phyloP scores from a whole-genome alignment of 2,113 vertebrate genomes.

The Speoplatyrhinus poulsoni region DNA sequence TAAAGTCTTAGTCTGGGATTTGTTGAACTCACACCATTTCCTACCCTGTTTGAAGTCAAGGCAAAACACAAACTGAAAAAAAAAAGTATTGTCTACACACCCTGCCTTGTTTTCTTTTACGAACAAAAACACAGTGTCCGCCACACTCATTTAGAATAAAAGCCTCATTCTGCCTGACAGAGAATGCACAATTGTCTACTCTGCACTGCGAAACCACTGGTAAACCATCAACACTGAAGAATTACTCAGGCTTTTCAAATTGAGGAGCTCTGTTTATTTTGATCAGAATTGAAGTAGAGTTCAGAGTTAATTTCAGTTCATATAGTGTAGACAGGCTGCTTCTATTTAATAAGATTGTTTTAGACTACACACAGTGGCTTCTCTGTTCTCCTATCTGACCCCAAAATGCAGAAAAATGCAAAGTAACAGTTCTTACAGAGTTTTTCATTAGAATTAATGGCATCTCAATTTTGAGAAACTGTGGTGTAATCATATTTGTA shows the following conservation, averaged over 20 bases:
- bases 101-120: conserved; percentile 11
- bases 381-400: conserved; percentile 13
- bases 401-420: conserved; percentile 1
- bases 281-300: neutral
- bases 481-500: neutral
- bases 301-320: conserved; percentile 19
- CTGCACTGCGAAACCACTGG: conserved; percentile 24
- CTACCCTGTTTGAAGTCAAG: conserved; percentile 36
- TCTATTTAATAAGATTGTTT: conserved; percentile 3
- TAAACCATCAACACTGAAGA: neutral
- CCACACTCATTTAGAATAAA: conserved; percentile 1
- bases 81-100: conserved; percentile 10
- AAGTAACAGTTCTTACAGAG: conserved; percentile 11
- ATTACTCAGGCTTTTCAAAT: neutral
- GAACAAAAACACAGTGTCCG: conserved; percentile 19
- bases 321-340: neutral
- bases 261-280: conserved; percentile 20
- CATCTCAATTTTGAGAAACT: conserved; percentile 13
- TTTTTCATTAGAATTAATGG: conserved; percentile 14
- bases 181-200: conserved; percentile 28
- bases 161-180: neutral
- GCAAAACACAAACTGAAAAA: conserved; percentile 38
- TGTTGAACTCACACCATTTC: conserved; percentile 45
- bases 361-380: neutral
- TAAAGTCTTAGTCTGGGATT: conserved; percentile 41